Evolutionary conservation across 2,888 invertebrate species (phyloP), one percentile per base, ranked within the genome.

Genomic region (Reticulitermes lucifugus): DNA sequence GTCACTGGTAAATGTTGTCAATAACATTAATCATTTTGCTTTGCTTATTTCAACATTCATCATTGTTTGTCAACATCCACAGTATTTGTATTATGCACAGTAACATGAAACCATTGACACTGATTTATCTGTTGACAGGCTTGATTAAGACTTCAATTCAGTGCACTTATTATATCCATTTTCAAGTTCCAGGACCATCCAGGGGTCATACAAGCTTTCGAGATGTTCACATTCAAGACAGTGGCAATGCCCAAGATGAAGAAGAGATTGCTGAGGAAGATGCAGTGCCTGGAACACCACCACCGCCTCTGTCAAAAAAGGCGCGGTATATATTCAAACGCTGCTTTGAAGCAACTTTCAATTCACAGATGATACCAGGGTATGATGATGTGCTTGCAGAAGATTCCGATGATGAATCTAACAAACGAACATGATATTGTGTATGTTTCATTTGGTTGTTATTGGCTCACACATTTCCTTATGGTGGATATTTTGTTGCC

Each of bases 321-420:
- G 92, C 94, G 0, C 93, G 93, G 89, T 91, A 93, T 0, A 93
- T 96, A 84, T 96, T 96, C 89, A 93, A 93, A 86, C 93, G 95
- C 86, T 96, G 96, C 89, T 96, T 95, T 90, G 94, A 96, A 90
- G 91, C 93, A 77, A 96, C 96, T n/a, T 95, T 94, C 89, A 93
- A 95, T 88, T 93, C 94, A 14, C 91, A 92, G 87, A 89, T 89
- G 87, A 87, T 91, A 75, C 93, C 93, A 86, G 92, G 94, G 70
- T 92, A 92, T 87, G 92, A 93, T 88, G 91, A 91, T 80, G 91
- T 95, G 73, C 92, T 95, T 88, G 96, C 94, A n/a, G 94, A 94
- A 85, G 94, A 96, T 89, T 95, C 96, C 1, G 96, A 96, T 89
- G 93, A 93, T 89, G 94, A 93, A 59, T 41, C 46, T 21, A 46